Evolutionary conservation across 2,113 vertebrate species (phyloP).

Genomic region (Thalassarche chlororhynchos): DNA sequence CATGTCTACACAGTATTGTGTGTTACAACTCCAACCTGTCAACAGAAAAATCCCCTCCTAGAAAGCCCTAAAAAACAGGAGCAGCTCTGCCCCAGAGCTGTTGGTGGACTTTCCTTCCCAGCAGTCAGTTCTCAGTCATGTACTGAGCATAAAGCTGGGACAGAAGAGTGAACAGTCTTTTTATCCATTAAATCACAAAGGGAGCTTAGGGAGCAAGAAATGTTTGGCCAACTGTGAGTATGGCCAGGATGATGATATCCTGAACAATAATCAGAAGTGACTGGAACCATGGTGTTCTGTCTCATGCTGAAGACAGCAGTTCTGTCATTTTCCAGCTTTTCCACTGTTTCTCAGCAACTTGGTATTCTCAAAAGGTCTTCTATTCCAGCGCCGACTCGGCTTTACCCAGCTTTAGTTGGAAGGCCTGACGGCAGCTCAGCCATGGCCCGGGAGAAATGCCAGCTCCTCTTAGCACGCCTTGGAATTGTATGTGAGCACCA

Average conservation of each 20-base stretch:
- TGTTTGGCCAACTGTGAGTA: neutral
- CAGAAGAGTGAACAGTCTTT: neutral
- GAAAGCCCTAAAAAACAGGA: neutral
- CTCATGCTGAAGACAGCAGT: neutral
- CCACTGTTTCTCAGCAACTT: neutral
- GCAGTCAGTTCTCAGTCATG: neutral
- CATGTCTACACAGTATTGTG: neutral
- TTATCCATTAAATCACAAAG: neutral
- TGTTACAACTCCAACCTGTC: neutral
- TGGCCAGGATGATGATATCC: neutral
- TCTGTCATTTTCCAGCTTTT: neutral
- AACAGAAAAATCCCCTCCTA: neutral
- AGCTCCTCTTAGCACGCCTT: neutral
- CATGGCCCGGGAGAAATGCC: neutral
- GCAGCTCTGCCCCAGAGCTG: neutral
- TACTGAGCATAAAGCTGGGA: neutral
- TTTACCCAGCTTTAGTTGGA: neutral
- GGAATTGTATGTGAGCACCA: neutral
- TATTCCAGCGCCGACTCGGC: accelerated
- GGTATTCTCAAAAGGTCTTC: neutral
- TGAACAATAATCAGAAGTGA: neutral
- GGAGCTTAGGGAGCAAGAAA: neutral
- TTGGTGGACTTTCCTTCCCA: neutral
- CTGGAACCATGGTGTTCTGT: neutral
- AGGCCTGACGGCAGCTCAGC: neutral